Percentiles rank a stretch among this genome's conserved stretches.
These are phyloP conservation scores for Pristionchus japonicus DNA, from an alignment of 2,888 invertebrate genomes.

Conservation along the genomic window DNA sequence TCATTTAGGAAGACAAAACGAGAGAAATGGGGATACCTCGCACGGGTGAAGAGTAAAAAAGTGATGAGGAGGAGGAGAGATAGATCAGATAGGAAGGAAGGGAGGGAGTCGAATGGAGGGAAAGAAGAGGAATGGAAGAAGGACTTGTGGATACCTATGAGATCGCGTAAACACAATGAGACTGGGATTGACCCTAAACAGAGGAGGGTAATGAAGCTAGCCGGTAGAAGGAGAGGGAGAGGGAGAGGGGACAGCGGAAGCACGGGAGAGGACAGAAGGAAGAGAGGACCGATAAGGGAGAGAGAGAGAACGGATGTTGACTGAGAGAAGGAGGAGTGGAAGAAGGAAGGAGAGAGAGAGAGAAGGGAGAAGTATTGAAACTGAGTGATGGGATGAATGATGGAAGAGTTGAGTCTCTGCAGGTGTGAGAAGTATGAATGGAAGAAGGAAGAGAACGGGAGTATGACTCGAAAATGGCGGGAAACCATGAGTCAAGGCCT, in stretches of 20 bases:
- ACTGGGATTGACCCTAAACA: neutral
- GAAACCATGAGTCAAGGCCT: neutral
- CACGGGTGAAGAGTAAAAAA: neutral
- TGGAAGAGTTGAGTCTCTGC: neutral
- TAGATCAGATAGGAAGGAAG: slow-evolving; percentile 19
- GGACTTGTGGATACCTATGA: neutral
- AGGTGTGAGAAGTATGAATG: neutral
- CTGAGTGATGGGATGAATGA: slow-evolving; percentile 4
- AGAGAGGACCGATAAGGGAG: slow-evolving; percentile 23
- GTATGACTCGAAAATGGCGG: slow-evolving; percentile 8
- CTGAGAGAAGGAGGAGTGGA: slow-evolving; percentile 16
- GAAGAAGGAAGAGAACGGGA: neutral
- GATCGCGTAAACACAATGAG: slow-evolving; percentile 24
- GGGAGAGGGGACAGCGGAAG: slow-evolving; percentile 1
- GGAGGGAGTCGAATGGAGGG: neutral
- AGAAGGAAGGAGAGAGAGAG: neutral
- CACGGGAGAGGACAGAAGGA: slow-evolving; percentile 17
- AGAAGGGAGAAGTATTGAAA: slow-evolving; percentile 4
- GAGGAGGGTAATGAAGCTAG: slow-evolving; percentile 7
- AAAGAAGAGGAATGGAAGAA: neutral
- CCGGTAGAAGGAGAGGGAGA: neutral
- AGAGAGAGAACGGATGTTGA: slow-evolving; percentile 38
- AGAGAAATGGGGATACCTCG: neutral
- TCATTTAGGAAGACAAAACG: neutral
- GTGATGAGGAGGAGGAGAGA: neutral